Evolutionary conservation across 2,797 vertebrate species (phyloP).

Genomic region (Hylomyscus alleni): DNA sequence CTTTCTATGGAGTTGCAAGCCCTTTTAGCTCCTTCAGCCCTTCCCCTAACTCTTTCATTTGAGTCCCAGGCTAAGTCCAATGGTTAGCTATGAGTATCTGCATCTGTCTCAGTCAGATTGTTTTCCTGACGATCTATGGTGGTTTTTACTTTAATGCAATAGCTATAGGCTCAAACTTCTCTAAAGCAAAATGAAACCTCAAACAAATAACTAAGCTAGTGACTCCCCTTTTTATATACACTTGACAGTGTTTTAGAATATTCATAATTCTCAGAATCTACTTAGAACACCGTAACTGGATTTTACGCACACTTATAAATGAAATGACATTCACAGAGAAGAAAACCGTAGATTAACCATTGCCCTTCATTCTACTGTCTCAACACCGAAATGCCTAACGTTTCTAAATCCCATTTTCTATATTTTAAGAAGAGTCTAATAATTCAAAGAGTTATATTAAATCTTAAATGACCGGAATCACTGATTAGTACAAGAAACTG

Average conservation of each 20-base stretch:
- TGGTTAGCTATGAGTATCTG: too few species aligned
- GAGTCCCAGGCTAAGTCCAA: too few species aligned
- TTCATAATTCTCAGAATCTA: not conserved
- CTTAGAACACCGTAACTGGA: constrained; percentile 18
- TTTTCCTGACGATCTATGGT: not conserved
- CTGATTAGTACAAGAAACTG: not conserved
- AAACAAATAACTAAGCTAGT: not conserved
- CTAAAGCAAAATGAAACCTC: not conserved
- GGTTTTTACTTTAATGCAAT: constrained; percentile 36
- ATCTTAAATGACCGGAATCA: not conserved
- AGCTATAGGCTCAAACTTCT: not conserved
- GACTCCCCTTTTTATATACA: not conserved
- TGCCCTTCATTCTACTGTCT: not conserved
- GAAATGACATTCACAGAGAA: not conserved
- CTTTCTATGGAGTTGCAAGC: too few species aligned
- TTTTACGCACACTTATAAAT: constrained; percentile 41
- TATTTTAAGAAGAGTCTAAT: constrained; percentile 1
- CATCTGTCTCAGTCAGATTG: not conserved
- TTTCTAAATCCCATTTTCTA: not conserved
- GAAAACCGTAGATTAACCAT: not conserved
- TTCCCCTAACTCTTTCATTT: too few species aligned
- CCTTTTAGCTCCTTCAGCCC: too few species aligned
- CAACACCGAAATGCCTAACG: not conserved
- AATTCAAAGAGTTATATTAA: constrained; percentile 29
- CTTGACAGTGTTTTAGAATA: not conserved